Percentiles rank a stretch among this genome's conserved stretches.
phyloP scores from a whole-genome alignment of 2,113 vertebrate genomes.

The Mobula hypostoma region DNA sequence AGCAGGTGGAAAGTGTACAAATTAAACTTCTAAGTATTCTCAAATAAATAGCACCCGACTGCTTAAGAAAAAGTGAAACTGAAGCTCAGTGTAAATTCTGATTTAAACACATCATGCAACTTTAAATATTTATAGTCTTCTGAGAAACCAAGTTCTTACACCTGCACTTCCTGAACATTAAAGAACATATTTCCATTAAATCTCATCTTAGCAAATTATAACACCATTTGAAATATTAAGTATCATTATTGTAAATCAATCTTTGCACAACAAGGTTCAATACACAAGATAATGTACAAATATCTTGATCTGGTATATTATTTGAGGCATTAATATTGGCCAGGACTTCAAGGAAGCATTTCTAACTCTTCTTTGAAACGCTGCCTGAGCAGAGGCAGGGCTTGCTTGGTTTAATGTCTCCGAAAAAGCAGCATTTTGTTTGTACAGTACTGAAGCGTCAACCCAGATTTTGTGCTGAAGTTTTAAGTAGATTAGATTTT shows the following conservation, averaged over 20 bases:
- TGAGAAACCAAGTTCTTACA: not conserved
- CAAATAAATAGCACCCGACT: not conserved
- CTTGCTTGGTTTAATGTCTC: not conserved
- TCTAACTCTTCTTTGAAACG: not conserved
- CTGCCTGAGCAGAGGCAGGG: not conserved
- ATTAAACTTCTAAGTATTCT: not conserved
- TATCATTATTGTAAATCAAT: too few species aligned
- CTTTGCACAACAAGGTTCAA: not conserved
- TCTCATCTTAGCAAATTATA: too few species aligned
- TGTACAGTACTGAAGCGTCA: not conserved
- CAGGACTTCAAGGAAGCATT: not conserved
- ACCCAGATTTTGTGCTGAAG: not conserved
- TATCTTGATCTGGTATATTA: not conserved
- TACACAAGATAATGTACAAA: not conserved
- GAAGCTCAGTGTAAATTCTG: not conserved
- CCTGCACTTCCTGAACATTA: not conserved
- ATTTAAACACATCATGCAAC: not conserved
- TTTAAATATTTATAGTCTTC: not conserved
- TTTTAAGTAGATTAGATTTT: not conserved
- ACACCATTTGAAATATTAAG: too few species aligned
- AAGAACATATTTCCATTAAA: not conserved
- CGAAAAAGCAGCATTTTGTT: not conserved
- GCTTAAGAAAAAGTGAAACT: not conserved
- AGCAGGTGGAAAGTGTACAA: not conserved
- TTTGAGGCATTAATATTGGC: not conserved